Evolutionary conservation across 2,113 vertebrate genomes (phyloP).

Genomic region (Oostethus manadensis): DNA sequence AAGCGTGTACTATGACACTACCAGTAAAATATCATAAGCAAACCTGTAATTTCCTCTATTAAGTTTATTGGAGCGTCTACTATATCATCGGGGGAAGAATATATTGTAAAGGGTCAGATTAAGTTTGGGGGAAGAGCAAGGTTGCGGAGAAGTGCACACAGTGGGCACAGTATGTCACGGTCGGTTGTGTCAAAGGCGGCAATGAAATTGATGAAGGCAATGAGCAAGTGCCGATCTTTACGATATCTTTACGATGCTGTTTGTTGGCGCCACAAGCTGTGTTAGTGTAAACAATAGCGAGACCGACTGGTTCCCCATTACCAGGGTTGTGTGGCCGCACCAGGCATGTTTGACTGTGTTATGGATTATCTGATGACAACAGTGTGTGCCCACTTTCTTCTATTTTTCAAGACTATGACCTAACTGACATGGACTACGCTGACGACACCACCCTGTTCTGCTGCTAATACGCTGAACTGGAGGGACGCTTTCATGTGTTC

Average conservation of each 20-base stretch:
- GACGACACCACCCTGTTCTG: not conserved
- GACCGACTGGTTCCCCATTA: not conserved
- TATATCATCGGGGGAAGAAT: too few relatives aligned
- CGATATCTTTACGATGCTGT: not conserved
- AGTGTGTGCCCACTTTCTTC: not conserved
- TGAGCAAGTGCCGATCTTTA: too few relatives aligned
- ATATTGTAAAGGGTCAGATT: too few relatives aligned
- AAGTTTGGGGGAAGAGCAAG: too few relatives aligned
- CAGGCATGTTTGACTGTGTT: not conserved
- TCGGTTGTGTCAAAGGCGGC: too few relatives aligned
- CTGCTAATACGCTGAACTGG: not conserved
- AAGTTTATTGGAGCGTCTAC: too few relatives aligned
- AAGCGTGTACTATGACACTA: too few relatives aligned
- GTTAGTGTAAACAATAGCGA: not conserved
- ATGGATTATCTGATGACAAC: not conserved
- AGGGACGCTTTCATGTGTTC: not conserved
- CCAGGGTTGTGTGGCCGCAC: not conserved
- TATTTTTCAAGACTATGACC: not conserved
- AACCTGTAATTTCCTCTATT: too few relatives aligned
- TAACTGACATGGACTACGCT: not conserved
- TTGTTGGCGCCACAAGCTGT: not conserved
- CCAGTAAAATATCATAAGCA: too few relatives aligned
- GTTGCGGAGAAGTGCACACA: too few relatives aligned
- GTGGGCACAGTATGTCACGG: too few relatives aligned
- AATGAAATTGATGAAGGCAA: too few relatives aligned